These are phyloP conservation scores for Burhinus oedicnemus DNA, from an alignment of 2,113 vertebrate species.

Conservation along the genomic window DNA sequence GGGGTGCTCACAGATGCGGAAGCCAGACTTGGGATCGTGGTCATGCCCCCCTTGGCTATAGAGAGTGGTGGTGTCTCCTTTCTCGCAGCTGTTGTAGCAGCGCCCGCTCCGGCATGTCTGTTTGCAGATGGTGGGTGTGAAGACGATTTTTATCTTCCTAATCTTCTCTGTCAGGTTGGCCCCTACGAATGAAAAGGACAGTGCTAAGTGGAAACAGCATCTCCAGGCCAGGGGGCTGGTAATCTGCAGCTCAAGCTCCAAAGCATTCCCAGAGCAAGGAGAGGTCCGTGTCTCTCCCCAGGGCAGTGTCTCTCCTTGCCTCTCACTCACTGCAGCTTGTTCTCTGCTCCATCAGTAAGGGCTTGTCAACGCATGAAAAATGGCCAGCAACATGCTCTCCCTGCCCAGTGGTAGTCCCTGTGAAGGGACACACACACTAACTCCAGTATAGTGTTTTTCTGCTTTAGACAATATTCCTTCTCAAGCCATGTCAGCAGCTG, in stretches of 20 bases:
- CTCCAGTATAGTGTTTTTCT: background rate
- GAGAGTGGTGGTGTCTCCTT: conserved; percentile 90
- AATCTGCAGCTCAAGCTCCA: background rate
- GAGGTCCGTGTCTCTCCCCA: background rate
- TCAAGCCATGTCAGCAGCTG: background rate
- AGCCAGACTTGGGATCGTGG: conserved; percentile 83
- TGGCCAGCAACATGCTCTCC: background rate
- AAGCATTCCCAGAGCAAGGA: background rate
- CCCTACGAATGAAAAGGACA: conserved; percentile 64
- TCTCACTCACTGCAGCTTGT: background rate
- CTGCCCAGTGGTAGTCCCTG: background rate
- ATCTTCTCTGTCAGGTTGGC: conserved; percentile 83
- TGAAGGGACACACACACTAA: background rate
- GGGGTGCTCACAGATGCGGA: conserved; percentile 91
- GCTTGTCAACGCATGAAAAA: background rate
- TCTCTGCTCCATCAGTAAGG: background rate
- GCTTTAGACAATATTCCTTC: background rate
- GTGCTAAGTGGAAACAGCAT: background rate
- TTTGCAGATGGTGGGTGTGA: conserved; percentile 95
- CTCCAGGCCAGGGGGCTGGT: background rate
- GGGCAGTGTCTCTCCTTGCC: background rate
- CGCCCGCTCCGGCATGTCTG: conserved; percentile 84
- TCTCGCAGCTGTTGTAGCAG: conserved; percentile 91
- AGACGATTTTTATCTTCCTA: conserved; percentile 89
- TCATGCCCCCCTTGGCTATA: conserved; percentile 83